phyloP scores from a whole-genome alignment of 2,888 invertebrate species.

The Hypomecis punctinalis region DNA sequence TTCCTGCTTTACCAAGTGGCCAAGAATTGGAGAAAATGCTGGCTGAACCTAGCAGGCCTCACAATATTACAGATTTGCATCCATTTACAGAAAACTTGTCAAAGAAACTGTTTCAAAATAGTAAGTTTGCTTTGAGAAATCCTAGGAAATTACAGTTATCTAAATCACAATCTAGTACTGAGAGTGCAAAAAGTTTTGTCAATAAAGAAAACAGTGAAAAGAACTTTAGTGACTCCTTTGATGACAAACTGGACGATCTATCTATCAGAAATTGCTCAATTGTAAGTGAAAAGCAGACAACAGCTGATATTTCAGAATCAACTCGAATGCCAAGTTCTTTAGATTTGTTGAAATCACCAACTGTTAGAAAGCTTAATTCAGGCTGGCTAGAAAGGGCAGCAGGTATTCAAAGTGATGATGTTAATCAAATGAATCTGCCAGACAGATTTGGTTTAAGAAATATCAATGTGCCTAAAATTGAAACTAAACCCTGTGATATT shows the following conservation, averaged over 20 bases:
- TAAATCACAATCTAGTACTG: constrained; percentile 51
- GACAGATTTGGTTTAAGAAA: constrained; percentile 66
- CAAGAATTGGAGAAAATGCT: constrained; percentile 79
- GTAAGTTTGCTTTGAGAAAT: constrained; percentile 89
- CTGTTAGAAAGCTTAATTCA: constrained; percentile 67
- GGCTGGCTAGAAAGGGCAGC: constrained; percentile 79
- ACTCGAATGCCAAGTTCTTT: constrained; percentile 26
- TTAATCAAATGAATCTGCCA: constrained; percentile 32
- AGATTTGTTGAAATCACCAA: constrained; percentile 36
- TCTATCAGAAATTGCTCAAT: constrained; percentile 23
- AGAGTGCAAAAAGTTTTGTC: constrained; percentile 42
- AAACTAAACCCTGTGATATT: constrained; percentile 79
- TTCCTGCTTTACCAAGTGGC: constrained; percentile 67
- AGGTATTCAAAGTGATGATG: constrained; percentile 62
- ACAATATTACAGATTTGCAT: constrained; percentile 46
- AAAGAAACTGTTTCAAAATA: constrained; percentile 88
- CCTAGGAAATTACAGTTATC: constrained; percentile 87
- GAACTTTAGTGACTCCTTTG: constrained; percentile 28
- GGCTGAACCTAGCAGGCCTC: constrained; percentile 55
- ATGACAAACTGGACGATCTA: constrained; percentile 22
- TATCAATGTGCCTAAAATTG: constrained; percentile 45
- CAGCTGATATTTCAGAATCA: constrained; percentile 27
- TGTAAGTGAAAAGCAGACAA: constrained; percentile 24
- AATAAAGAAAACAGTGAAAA: constrained; percentile 39
- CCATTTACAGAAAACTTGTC: constrained; percentile 83